Evolutionary conservation across 2,888 invertebrate species (phyloP).

Genomic region (Tetranychus piercei): DNA sequence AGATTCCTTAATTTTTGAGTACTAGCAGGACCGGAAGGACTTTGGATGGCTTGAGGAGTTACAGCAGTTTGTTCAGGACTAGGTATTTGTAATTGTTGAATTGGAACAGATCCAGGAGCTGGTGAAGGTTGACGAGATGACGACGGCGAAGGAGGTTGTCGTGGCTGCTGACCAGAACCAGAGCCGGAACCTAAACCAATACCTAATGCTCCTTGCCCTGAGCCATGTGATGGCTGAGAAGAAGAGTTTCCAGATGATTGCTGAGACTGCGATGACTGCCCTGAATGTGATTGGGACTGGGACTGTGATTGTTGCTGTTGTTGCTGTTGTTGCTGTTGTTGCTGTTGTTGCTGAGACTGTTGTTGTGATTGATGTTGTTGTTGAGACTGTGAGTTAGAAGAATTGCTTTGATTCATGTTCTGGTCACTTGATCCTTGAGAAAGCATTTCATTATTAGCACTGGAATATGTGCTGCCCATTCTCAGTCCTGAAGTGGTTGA

Average conservation of each 20-base stretch:
- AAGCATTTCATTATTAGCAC: not conserved
- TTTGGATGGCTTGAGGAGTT: not conserved
- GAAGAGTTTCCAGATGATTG: not conserved
- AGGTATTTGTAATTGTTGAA: slow-evolving; percentile 5
- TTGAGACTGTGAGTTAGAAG: not conserved
- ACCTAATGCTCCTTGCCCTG: not conserved
- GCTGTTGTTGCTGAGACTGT: not conserved
- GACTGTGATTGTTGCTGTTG: not conserved
- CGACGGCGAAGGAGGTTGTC: not conserved
- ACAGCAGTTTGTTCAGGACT: slow-evolving; percentile 13
- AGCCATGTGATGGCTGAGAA: not conserved
- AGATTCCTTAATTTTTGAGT: slow-evolving; percentile 38
- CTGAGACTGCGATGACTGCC: not conserved
- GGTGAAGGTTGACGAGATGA: slow-evolving; percentile 2
- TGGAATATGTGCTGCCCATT: not conserved
- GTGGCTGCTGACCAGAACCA: not conserved
- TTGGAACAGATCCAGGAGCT: not conserved
- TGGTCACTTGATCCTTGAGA: not conserved
- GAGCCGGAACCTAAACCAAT: slow-evolving; percentile 17
- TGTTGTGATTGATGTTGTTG: not conserved
- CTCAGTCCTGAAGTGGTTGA: not conserved
- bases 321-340: slow-evolving; percentile 6
- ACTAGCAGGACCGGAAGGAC: slow-evolving; percentile 5
- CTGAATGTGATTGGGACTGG: not conserved
- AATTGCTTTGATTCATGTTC: not conserved